Evolutionary conservation across 2,113 vertebrate species (phyloP), one percentile per base, ranked within the genome.

Genomic region (Psammodynastes pulverulentus): DNA sequence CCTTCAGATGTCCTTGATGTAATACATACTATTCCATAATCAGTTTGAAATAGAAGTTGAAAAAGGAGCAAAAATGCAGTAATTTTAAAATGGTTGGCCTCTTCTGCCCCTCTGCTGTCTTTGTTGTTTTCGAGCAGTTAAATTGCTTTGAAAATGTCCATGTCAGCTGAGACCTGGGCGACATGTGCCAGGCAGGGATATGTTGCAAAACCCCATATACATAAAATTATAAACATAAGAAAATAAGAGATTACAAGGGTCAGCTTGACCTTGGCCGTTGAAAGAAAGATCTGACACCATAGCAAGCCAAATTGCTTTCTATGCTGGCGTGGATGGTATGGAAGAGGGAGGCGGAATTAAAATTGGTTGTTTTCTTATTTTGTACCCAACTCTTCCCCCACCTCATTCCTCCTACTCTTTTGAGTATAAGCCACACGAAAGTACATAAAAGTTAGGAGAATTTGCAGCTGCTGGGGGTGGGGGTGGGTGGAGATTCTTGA

Each of bases 121-220:
- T 23, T 0, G 0, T 0, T 24, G 9, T 46, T 87, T 51, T 91
- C 0, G 1, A 0, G 43, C 3, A 21, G 1, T 87, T 87, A 46
- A 13, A 0, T n/a, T 0, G 13, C 4, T 94, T 56, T 67, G 0
- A 13, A 87, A 93, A 43, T 7, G 48, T 0, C 46, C 24, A 84
- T 87, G 23, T 9, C 92, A 5, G 10, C 23, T 0, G 0, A 1
- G 43, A 67, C 84, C 86, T 89, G 24, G 0, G 1, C 39, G 84
- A 46, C 0, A 9, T 0, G 0, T 1, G 26, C 34, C 29, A 4
- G 0, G 3, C 0, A 0, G 91, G 62, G 46, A 1, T 0, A 9
- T 0, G 0, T 0, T 6, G 2, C 88, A 79, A 84, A 92, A 26
- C 15, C 26, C 15, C 58, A 0, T 87, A 43, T 86, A 72, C 0